A percentile compares a stretch with the other conserved stretches of the same genome.
phyloP scores from a whole-genome alignment of 2,797 vertebrate species.

The Numenius phaeopus region DNA sequence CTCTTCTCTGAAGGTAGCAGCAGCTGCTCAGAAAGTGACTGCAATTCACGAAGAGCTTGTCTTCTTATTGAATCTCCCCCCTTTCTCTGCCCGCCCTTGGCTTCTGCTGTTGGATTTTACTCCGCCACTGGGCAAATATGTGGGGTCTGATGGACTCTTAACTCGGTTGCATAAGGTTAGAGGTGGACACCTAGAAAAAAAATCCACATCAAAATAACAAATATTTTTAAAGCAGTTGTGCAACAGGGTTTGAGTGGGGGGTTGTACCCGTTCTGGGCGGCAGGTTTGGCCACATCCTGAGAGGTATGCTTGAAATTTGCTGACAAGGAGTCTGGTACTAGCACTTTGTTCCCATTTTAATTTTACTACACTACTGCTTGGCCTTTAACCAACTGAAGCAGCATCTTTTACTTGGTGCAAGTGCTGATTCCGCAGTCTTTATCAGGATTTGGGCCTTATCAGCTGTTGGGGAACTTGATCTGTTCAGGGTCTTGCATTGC shows the following conservation, averaged over 20 bases:
- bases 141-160: background rate
- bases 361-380: slow-evolving; percentile 68
- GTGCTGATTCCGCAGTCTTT: slow-evolving; percentile 69
- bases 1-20: slow-evolving; percentile 32
- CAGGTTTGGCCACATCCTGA: background rate
- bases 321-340: slow-evolving; percentile 13
- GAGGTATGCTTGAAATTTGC: slow-evolving; percentile 57
- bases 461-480: slow-evolving; percentile 56
- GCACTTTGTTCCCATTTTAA: slow-evolving; percentile 70
- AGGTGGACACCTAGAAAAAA: background rate
- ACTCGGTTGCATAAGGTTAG: accelerated
- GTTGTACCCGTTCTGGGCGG: background rate
- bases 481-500: background rate
- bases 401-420: slow-evolving; percentile 44
- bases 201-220: background rate
- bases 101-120: background rate
- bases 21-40: slow-evolving; percentile 2
- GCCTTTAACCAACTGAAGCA: slow-evolving; percentile 73
- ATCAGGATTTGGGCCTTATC: slow-evolving; percentile 59
- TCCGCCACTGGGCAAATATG: accelerated
- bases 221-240: background rate
- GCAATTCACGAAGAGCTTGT: background rate
- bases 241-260: background rate
- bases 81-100: background rate
- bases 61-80: background rate